Conservation (phyloP, 2,797 vertebrate genomes). For the Halcyon smyrnensis region DNA sequence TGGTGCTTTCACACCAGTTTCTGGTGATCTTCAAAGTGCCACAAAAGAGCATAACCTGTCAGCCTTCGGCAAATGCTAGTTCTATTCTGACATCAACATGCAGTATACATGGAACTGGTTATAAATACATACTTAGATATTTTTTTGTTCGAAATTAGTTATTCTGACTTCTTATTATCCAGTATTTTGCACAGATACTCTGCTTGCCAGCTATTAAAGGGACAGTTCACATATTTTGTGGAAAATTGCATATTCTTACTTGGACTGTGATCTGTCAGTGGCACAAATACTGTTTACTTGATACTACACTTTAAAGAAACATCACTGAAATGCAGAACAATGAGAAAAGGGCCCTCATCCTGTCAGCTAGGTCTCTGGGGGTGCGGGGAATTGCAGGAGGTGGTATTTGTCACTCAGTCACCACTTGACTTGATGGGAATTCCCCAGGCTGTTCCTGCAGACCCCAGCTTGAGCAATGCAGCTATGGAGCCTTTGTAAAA, state of each 20-base stretch:
- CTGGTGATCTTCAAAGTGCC: background rate
- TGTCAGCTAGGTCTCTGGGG: accelerated
- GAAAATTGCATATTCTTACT: background rate
- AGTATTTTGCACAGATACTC: background rate
- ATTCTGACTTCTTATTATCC: background rate
- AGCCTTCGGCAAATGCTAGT: background rate
- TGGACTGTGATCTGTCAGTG: background rate
- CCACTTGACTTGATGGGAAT: background rate
- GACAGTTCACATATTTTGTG: background rate
- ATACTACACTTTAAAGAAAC: background rate
- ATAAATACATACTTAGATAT: background rate
- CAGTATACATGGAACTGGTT: background rate
- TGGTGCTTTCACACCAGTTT: background rate
- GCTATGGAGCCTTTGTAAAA: background rate
- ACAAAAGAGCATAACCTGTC: background rate
- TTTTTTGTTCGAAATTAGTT: background rate
- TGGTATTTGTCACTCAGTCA: background rate
- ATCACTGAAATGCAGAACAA: background rate
- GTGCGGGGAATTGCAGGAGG: background rate
- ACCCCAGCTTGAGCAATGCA: background rate
- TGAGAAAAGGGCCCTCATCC: background rate
- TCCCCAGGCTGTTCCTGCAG: background rate
- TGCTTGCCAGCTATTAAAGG: background rate
- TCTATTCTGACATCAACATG: background rate
- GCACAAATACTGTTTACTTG: background rate